Evolutionary conservation across 2,888 invertebrate species (phyloP), one percentile per base, ranked within the genome.

Genomic region (Hymenopus coronatus): DNA sequence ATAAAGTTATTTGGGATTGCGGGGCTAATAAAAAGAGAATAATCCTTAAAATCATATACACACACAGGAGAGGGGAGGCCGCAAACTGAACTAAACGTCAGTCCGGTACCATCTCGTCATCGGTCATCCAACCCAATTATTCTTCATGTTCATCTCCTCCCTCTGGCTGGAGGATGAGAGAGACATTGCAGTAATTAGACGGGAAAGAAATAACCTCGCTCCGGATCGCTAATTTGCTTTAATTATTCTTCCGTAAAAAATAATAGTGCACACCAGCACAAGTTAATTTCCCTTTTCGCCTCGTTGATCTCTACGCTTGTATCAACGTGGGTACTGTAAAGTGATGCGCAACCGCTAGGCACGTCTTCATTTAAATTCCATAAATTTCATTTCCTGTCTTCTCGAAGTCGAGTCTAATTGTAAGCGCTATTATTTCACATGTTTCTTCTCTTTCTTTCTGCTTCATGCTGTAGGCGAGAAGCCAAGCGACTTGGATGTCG

Each of bases 231-330:
- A 87, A 87, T 87, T 87, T 87, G 82, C 82, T 82, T 87, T 87
- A 87, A 87, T 87, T 82, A 87, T 87, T 87, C 87, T 87, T 87
- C 87, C 87, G 82, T 87, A 82, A 87, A 87, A 82, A 82, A 87
- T 87, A 87, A 87, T 70, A 70, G 54, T 70, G 54, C 54, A 70
- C 25, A 70, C 54, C 15, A 70, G 54, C 54, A 70, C 20, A 70
- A 70, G 54, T 70, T 70, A 70, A 70, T 70, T 70, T 70, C 54
- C 54, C 25, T 70, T 70, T 25, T 70, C 54, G 54, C 54, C 54
- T 20, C 54, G 54, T 70, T 70, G 15, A 70, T 70, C 15, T 20
- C 54, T 20, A 70, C 20, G 54, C 54, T 25, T 70, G 54, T 70
- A 70, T 70, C 54, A 70, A 70, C 54, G 54, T 70, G 54, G 54